These are phyloP conservation scores for Arnoldichthys spilopterus DNA, from an alignment of 2,797 vertebrate species.

Conservation along the genomic window DNA sequence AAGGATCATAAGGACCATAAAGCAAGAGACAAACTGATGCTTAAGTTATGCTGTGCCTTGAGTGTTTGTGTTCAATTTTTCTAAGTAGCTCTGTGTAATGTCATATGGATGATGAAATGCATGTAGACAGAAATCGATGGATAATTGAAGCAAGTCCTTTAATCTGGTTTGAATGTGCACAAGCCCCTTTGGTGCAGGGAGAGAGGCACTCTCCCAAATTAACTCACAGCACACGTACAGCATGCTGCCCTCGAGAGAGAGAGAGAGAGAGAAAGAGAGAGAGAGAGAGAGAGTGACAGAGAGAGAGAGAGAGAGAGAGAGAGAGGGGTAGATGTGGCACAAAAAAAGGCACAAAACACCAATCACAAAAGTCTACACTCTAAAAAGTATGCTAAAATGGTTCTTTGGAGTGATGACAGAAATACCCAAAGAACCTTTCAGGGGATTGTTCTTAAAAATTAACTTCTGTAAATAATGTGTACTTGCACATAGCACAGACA, in stretches of 20 bases:
- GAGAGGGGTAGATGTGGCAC: too few species aligned
- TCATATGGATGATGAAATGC: conserved; percentile 34
- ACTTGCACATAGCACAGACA: too few species aligned
- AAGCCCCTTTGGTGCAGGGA: conserved; percentile 47
- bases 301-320: not conserved
- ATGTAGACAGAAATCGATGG: conserved; percentile 47
- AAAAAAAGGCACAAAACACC: not conserved
- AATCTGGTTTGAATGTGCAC: conserved; percentile 58
- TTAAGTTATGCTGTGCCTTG: conserved; percentile 9
- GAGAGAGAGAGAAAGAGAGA: conserved; percentile 7
- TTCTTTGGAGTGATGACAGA: not conserved
- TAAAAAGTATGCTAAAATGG: not conserved
- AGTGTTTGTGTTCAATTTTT: conserved; percentile 59
- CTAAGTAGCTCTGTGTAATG: conserved; percentile 54
- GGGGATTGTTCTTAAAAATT: not conserved
- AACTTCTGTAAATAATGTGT: not conserved
- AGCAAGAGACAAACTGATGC: conserved; percentile 21
- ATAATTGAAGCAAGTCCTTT: conserved; percentile 56
- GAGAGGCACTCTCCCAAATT: conserved; percentile 58
- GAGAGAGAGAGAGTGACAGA: not conserved
- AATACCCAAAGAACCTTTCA: not conserved
- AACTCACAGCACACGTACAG: conserved; percentile 46
- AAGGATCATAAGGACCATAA: conserved; percentile 30
- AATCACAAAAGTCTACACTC: not conserved
- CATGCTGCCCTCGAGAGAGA: not conserved